These are phyloP conservation scores for Epicauta chinensis DNA, from an alignment of 1,140 invertebrate species.

Conservation along the genomic window DNA sequence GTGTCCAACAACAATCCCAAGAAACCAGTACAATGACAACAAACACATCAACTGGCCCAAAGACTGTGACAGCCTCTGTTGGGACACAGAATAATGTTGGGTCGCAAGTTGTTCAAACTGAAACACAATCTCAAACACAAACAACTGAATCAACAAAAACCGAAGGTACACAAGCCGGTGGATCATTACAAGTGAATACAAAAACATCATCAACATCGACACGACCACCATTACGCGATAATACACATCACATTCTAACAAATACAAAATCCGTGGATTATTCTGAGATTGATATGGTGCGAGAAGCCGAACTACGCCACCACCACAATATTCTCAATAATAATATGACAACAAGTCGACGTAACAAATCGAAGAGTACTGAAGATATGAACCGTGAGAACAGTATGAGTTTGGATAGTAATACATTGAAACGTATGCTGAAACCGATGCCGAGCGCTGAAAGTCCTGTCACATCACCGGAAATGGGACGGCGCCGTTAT, in stretches of 20 bases:
- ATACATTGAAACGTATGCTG: conserved; percentile 87
- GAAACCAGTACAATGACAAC: conserved; percentile 58
- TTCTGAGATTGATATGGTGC: conserved; percentile 63
- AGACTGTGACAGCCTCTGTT: conserved; percentile 55
- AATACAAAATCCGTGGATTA: conserved; percentile 68
- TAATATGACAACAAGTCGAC: conserved; percentile 45
- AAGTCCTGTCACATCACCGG: conserved; percentile 80
- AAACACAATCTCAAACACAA: conserved; percentile 45
- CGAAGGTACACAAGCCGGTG: conserved; percentile 74
- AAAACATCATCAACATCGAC: conserved; percentile 56
- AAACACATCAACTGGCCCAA: conserved; percentile 50
- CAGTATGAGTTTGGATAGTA: conserved; percentile 52
- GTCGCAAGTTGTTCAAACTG: conserved; percentile 36
- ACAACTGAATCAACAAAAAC: conserved; percentile 56
- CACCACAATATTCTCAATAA: conserved; percentile 64
- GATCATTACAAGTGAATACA: conserved; percentile 51
- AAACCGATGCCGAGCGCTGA: conserved; percentile 85
- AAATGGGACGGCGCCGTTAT: conserved; percentile 72
- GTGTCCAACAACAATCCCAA: conserved; percentile 55
- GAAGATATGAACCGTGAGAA: conserved; percentile 73
- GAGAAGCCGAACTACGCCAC: conserved; percentile 55
- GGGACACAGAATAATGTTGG: conserved; percentile 49
- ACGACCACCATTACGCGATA: conserved; percentile 50
- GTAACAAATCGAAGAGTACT: conserved; percentile 80
- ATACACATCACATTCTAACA: conserved; percentile 52